These are phyloP conservation scores for Athene cunicularia DNA, from an alignment of 2,113 vertebrate genomes.

Conservation along the genomic window DNA sequence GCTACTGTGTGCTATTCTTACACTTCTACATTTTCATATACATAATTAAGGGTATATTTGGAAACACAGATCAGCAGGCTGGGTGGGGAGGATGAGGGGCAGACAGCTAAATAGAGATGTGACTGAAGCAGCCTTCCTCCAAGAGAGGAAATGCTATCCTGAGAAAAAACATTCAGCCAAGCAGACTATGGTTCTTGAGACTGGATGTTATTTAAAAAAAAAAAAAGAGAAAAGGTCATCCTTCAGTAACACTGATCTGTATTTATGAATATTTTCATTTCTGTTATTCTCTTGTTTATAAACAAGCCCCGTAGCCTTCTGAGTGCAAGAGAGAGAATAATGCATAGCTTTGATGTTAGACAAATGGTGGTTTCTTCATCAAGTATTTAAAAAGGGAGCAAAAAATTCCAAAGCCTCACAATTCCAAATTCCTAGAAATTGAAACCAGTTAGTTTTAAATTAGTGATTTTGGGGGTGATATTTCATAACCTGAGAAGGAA, in stretches of 20 bases:
- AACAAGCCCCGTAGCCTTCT: background rate
- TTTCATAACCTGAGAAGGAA: background rate
- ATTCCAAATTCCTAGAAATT: background rate
- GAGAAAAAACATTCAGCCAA: background rate
- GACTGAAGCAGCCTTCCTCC: constrained; percentile 20
- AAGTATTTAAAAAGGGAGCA: background rate
- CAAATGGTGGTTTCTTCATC: background rate
- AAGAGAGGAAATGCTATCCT: constrained; percentile 47
- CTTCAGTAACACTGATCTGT: background rate
- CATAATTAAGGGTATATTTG: constrained; percentile 33
- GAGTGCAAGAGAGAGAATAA: background rate
- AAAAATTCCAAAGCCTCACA: background rate
- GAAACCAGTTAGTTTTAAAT: background rate
- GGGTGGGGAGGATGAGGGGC: constrained; percentile 11
- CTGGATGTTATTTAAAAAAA: background rate
- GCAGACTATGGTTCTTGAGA: background rate
- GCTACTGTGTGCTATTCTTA: background rate
- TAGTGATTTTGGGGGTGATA: background rate
- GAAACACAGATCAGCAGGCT: constrained; percentile 8
- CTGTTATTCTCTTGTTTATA: background rate
- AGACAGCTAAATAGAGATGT: constrained; percentile 32
- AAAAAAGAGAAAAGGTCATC: background rate
- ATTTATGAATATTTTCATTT: background rate
- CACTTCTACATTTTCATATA: constrained; percentile 3
- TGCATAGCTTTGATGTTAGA: background rate